Evolutionary conservation across 53 echinoderm and acorn worm species (phyloP).

Genomic region (Temnopleurus reevesii): DNA sequence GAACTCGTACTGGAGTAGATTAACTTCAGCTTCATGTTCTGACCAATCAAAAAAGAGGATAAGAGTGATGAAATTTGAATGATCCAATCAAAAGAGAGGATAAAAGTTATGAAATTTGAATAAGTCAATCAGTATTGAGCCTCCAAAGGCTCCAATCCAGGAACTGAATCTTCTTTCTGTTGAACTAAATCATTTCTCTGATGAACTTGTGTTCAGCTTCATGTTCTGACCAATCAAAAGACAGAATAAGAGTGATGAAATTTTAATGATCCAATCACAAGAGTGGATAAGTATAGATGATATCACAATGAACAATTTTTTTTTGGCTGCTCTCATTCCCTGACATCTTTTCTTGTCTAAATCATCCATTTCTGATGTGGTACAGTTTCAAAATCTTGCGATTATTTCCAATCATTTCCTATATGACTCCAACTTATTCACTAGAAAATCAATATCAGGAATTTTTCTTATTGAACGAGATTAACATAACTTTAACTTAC

Average conservation of each 20-base stretch:
- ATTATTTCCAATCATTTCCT: no score
- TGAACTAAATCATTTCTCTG: slow-evolving; percentile 57
- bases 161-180: slow-evolving; percentile 93
- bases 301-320: no score
- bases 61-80: neutral
- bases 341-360: no score
- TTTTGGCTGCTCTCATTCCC: no score
- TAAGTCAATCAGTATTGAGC: slow-evolving; percentile 70
- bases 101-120: no score
- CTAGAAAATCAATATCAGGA: no score
- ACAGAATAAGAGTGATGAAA: neutral
- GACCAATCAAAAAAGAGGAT: slow-evolving; percentile 8
- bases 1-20: slow-evolving; percentile 75
- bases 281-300: no score
- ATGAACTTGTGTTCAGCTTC: slow-evolving; percentile 32
- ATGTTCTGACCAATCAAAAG: slow-evolving; percentile 3
- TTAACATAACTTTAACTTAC: no score
- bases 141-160: slow-evolving; percentile 99
- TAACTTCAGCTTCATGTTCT: slow-evolving; percentile 94
- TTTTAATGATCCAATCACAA: neutral
- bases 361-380: no score
- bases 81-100: neutral
- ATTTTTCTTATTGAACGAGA: no score
- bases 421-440: no score
- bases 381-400: no score